Evolutionary conservation across 2,113 vertebrate genomes (phyloP), one percentile per base, ranked within the genome.

Genomic region (Limnothrissa miodon): DNA sequence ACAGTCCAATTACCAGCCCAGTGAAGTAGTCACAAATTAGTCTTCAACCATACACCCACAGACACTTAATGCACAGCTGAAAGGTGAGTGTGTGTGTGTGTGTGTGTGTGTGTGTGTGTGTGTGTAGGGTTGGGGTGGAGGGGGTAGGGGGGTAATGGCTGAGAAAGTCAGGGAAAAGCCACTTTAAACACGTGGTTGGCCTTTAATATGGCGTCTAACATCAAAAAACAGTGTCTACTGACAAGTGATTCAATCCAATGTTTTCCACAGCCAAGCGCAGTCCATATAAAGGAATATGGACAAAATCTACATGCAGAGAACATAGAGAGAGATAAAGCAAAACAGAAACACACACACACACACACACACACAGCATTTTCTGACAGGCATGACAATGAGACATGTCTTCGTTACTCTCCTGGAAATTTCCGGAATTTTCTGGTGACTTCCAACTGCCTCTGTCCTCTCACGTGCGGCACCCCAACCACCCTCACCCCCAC

Each of bases 1-100:
- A 91, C 87, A 93, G 91, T 90, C 90, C 91, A 92, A 93, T 94
- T 93, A 93, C 87, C 90, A 89, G 83, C 81, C 78, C 82, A 1
- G 46, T 56, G 81, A 83, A 83, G 80, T 81, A 81, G 80, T 93
- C 92, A 88, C 91, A 91, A 85, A 90, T 86, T 93, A 90, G 85
- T 92, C 89, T 85, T 89, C 90, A 83, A 87, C 85, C 83, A 78
- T 66, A 79, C 86, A 81, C 83, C 82, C 87, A 82, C 84, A 66
- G 59, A 62, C 81, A 66, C 53, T 80, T 83, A 86, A 81, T 81
- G 83, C 82, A 90, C 89, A 92, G 88, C 90, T 89, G 88, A 91
- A 84, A 81, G 62, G 85, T 79, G 84, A 83, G 83, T 82, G 83
- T 79, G 23, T 85, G 85, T 88, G 87, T 81, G 84, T 82, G 86